Conservation (phyloP, 2,888 invertebrate species). For the Zygogramma bicolorata region DNA sequence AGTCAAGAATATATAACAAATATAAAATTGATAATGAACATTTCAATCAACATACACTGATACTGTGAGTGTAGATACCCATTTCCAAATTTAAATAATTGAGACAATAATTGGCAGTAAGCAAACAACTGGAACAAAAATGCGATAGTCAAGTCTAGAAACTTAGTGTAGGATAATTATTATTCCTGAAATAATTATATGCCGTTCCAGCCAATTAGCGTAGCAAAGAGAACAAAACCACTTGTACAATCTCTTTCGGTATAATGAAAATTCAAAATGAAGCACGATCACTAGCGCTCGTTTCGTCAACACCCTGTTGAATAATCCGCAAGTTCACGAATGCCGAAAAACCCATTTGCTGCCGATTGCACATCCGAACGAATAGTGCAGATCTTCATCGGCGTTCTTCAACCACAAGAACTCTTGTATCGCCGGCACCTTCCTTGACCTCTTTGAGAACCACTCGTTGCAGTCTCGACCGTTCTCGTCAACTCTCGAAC, state of each 20-base stretch:
- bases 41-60: too few species aligned
- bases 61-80: too few species aligned
- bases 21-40: too few species aligned
- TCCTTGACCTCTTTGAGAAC: constrained; percentile 64
- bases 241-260: background rate
- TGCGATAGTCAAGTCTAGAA: too few species aligned
- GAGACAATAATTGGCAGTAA: too few species aligned
- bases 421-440: constrained; percentile 46
- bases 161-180: too few species aligned
- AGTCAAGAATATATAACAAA: too few species aligned
- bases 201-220: background rate
- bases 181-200: background rate
- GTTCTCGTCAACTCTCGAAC: constrained; percentile 59
- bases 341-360: background rate
- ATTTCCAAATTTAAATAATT: too few species aligned
- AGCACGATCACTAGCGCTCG: too few species aligned
- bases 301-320: background rate
- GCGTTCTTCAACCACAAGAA: constrained; percentile 12
- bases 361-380: constrained; percentile 1
- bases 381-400: constrained; percentile 29
- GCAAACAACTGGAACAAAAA: too few species aligned
- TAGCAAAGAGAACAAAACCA: background rate
- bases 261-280: background rate
- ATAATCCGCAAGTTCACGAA: background rate
- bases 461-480: constrained; percentile 54